Conservation (phyloP, 2,113 vertebrate genomes). For the Calidris pygmaea region DNA sequence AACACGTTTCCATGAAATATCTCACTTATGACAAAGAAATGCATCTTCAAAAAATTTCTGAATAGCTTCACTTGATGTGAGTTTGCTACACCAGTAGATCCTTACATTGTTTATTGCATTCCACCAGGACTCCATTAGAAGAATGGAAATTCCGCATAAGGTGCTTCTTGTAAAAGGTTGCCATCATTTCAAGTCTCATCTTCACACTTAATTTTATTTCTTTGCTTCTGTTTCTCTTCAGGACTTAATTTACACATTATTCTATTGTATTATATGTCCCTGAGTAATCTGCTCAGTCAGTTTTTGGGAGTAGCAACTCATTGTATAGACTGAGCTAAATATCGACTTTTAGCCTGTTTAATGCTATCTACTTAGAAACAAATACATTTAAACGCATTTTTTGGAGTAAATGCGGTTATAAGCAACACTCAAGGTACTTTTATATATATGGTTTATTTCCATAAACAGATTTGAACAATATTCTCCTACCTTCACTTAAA, state of each 20-base stretch:
- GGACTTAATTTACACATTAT: not conserved
- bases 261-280: not conserved
- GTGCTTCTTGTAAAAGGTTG: not conserved
- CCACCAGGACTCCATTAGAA: not conserved
- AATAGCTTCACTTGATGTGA: not conserved
- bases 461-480: not conserved
- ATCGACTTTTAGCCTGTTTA: not conserved
- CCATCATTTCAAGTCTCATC: not conserved
- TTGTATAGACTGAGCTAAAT: not conserved
- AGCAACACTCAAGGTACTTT: not conserved
- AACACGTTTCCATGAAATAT: fast-evolving
- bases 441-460: not conserved
- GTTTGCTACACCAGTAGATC: not conserved
- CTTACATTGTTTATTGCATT: not conserved
- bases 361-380: not conserved
- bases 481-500: not conserved
- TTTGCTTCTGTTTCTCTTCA: not conserved
- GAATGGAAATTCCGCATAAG: not conserved
- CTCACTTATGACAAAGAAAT: not conserved
- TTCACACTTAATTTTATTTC: not conserved
- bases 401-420: not conserved
- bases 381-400: not conserved
- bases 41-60: not conserved
- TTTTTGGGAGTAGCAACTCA: not conserved
- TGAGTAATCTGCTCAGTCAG: not conserved